Base-by-base conservation (phyloP, 2,113 vertebrate species). In the Pelmatolapia mariae region DNA sequence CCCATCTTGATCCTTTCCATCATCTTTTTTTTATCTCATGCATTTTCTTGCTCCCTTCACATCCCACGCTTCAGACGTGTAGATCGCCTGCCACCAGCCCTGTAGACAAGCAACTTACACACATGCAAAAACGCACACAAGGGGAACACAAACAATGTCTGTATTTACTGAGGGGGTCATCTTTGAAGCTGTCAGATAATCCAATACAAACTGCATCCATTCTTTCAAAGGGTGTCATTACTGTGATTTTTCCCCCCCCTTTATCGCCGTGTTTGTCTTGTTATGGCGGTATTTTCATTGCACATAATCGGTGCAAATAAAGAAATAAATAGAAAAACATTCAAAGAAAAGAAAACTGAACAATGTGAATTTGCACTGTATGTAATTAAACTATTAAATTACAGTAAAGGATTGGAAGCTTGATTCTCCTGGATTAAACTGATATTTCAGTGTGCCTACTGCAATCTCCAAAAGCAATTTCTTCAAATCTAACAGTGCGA, bases 141-240 rank as follows among this genome's bases (percentile, higher is more conserved):
- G 81, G 73, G 56, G 61, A 81, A 87, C 53, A 88, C 59, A 85
- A 57, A 86, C 83, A 82, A 22, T 31, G 83, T 86, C 36, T 87
- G 57, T 90, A 56, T 91, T 90, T 87, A 86, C 82, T 40, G 52
- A 50, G 61, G 10, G 47, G 88, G 87, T 91, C 88, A 83, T 89
- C 87, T 91, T 90, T 93, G 84, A 91, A 90, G 87, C 83, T 59
- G 61, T 57, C 83, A 50, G 45, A n/a, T 87, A 82, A 89, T 94
- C 80, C 73, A 19, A 90, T 85, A 88, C 38, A 91, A 88, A 90
- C 57, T 83, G n/a, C 36, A 31, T 31, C 78, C 8, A 6, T 61
- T 73, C 24, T 45, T 80, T 80, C 56, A 43, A 40, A 81, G 50
- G 43, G 71, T 54, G 43, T 82, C 45, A 31, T 88, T 61, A 29